These are phyloP conservation scores for Centroberyx gerrardi DNA, from an alignment of 2,797 vertebrate species.

Conservation along the genomic window DNA sequence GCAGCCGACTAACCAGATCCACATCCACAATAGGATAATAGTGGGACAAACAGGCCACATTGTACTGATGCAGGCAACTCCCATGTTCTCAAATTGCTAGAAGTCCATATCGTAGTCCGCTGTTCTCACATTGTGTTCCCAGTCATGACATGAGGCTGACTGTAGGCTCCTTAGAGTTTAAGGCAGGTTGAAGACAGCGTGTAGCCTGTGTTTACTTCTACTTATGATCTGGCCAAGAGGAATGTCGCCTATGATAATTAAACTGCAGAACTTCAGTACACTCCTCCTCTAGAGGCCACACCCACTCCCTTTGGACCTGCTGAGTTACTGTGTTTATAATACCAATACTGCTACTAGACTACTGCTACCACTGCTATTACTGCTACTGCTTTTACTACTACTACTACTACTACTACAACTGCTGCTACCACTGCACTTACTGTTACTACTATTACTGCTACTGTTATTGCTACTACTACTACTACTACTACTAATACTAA, in stretches of 20 bases:
- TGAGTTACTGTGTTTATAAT: not conserved
- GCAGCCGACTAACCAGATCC: constrained; percentile 23
- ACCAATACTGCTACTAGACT: not conserved
- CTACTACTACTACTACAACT: too few relatives aligned
- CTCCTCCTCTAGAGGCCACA: constrained; percentile 12
- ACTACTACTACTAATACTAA: too few relatives aligned
- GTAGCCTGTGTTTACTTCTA: constrained; percentile 19
- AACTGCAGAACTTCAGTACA: not conserved
- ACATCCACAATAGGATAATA: constrained; percentile 30
- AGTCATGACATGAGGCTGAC: not conserved
- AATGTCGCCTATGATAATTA: constrained; percentile 23
- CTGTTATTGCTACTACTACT: too few relatives aligned
- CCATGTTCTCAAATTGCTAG: constrained; percentile 12
- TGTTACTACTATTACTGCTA: too few relatives aligned
- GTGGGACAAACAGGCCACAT: not conserved
- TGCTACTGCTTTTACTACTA: not conserved
- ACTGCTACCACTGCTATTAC: not conserved
- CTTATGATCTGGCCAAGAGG: constrained; percentile 13
- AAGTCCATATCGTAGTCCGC: not conserved
- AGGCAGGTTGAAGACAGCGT: not conserved
- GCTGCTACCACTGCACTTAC: too few relatives aligned
- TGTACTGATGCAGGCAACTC: not conserved
- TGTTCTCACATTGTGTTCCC: not conserved
- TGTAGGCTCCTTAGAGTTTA: not conserved
- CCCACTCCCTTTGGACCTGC: not conserved